These are phyloP conservation scores for Agapornis canus DNA, from an alignment of 2,797 vertebrate species.

Conservation along the genomic window DNA sequence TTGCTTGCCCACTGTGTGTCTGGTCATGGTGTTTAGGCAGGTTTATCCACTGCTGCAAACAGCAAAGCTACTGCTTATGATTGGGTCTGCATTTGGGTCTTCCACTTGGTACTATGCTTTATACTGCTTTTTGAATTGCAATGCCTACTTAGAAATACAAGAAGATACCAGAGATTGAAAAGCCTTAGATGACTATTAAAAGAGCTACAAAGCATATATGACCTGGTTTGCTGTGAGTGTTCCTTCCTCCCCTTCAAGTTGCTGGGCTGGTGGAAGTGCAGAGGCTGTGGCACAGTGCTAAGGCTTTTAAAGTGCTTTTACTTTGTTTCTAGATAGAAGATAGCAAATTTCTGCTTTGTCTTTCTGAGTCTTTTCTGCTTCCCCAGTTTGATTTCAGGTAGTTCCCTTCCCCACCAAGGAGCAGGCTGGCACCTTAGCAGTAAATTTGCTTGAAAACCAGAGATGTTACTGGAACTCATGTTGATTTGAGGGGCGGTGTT, in stretches of 20 bases:
- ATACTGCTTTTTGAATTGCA: neutral
- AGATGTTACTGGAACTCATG: neutral
- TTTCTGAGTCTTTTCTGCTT: neutral
- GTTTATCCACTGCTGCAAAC: neutral
- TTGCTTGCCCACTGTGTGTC: neutral
- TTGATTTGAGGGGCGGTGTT: rapidly evolving
- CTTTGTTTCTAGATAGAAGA: neutral
- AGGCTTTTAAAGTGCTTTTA: neutral
- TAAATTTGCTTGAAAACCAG: neutral
- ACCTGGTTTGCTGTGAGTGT: neutral
- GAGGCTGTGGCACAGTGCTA: rapidly evolving
- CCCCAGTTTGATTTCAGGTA: neutral
- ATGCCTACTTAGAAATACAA: neutral
- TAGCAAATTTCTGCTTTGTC: neutral
- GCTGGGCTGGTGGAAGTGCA: neutral
- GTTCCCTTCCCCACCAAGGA: neutral
- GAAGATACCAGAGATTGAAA: neutral
- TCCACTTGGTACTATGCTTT: rapidly evolving
- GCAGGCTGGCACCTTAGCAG: neutral
- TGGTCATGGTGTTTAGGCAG: rapidly evolving
- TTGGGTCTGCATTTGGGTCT: neutral
- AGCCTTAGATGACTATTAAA: neutral
- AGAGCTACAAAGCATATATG: neutral
- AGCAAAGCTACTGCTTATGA: neutral
- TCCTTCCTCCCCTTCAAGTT: neutral